Conservation (phyloP, 2,888 invertebrate species). For the Spilarctia lutea region DNA sequence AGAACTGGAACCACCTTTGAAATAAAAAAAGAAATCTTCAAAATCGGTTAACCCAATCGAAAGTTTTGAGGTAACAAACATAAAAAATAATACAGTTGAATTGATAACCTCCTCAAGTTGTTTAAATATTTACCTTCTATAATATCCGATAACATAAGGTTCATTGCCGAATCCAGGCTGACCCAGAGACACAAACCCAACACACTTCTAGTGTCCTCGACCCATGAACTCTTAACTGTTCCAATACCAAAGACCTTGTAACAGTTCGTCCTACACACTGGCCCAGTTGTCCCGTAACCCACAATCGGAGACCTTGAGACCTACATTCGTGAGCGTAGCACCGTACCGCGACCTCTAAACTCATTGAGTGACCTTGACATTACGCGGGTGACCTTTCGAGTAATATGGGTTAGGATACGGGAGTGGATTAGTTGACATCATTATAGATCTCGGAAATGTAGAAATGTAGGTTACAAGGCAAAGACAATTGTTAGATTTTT, state of each 20-base stretch:
- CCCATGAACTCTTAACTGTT: constrained; percentile 16
- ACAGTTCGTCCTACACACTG: constrained; percentile 31
- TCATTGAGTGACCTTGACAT: constrained; percentile 45
- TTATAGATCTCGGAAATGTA: neutral
- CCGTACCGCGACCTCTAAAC: constrained; percentile 42
- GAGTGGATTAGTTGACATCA: constrained; percentile 17
- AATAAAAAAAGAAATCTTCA: too few relatives aligned
- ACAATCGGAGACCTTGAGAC: constrained; percentile 40
- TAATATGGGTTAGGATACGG: constrained; percentile 21
- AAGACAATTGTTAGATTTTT: neutral
- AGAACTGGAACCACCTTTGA: too few relatives aligned
- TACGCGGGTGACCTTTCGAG: constrained; percentile 29
- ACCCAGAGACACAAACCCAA: neutral
- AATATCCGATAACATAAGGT: neutral
- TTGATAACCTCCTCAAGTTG: too few relatives aligned
- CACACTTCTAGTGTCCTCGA: constrained; percentile 19
- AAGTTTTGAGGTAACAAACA: too few relatives aligned
- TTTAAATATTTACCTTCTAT: neutral
- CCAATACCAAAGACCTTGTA: constrained; percentile 40
- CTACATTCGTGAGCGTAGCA: constrained; percentile 42
- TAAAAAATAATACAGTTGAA: too few relatives aligned
- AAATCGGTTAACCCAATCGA: too few relatives aligned
- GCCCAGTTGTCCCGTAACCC: constrained; percentile 43
- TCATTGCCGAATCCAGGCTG: neutral
- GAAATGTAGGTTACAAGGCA: neutral